phyloP scores from a whole-genome alignment of 1,140 invertebrate species.

The Pseudomyrmex cubaensis region DNA sequence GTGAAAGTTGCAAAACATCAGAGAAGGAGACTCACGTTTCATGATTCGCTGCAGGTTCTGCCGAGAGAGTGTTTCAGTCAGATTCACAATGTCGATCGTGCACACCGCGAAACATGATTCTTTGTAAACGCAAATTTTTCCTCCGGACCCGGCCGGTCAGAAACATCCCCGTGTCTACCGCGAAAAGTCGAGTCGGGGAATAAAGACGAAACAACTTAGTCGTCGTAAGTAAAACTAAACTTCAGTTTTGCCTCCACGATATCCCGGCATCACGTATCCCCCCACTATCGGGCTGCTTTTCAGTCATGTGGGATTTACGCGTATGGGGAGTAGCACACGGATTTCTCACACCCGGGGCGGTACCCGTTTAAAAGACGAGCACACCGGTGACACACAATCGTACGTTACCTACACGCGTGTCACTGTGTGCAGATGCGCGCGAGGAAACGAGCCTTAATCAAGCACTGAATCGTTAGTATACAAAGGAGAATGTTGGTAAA shows the following conservation, averaged over 20 bases:
- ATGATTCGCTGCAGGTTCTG: background rate
- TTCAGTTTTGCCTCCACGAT: slow-evolving; percentile 68
- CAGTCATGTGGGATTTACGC: slow-evolving; percentile 72
- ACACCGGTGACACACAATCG: background rate
- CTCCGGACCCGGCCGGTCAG: background rate
- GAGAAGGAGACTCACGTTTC: slow-evolving; percentile 33
- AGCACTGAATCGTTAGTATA: background rate
- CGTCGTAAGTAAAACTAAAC: slow-evolving; percentile 80
- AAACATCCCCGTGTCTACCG: slow-evolving; percentile 29
- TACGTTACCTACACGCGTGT: background rate
- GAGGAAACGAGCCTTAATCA: background rate
- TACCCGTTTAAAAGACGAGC: slow-evolving; percentile 53
- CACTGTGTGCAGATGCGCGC: background rate
- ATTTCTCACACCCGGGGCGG: slow-evolving; percentile 51
- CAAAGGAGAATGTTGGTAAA: background rate
- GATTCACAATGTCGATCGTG: background rate
- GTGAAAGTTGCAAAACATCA: slow-evolving; percentile 2
- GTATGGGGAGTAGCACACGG: slow-evolving; percentile 58
- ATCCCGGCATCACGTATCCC: slow-evolving; percentile 77
- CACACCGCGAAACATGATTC: slow-evolving; percentile 7
- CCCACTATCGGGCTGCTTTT: slow-evolving; percentile 71
- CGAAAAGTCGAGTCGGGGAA: slow-evolving; percentile 63
- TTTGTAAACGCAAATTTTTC: slow-evolving; percentile 1
- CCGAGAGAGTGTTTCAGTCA: slow-evolving; percentile 19
- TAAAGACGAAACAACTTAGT: slow-evolving; percentile 71